These are phyloP conservation scores for Elanus axillaris DNA, from an alignment of 2,113 vertebrate genomes.

Conservation along the genomic window DNA sequence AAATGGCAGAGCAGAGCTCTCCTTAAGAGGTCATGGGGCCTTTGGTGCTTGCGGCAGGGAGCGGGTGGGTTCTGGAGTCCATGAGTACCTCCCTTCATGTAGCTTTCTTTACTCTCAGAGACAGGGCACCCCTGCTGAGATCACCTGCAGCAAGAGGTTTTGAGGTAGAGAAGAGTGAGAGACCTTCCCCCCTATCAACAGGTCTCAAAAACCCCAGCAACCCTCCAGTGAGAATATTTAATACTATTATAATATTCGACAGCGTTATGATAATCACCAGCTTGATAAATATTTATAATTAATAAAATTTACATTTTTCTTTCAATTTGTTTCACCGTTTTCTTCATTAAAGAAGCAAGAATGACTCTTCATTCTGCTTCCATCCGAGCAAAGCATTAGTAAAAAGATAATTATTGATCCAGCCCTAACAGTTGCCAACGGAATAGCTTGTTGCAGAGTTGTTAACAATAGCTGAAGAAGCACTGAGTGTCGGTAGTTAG, in stretches of 20 bases:
- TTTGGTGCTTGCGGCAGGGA: neutral
- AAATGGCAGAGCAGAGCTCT: neutral
- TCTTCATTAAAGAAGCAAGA: neutral
- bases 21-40: neutral
- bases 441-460: neutral
- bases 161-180: neutral
- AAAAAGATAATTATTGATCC: slow-evolving; percentile 14
- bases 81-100: neutral
- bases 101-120: neutral
- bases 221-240: neutral
- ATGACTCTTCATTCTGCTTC: neutral
- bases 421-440: neutral
- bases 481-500: too few species aligned
- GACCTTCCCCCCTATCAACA: neutral
- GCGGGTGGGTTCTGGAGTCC: neutral
- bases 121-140: neutral
- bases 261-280: neutral
- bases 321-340: neutral
- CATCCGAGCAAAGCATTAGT: neutral
- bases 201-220: accelerated
- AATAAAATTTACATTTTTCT: neutral
- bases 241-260: neutral
- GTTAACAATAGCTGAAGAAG: neutral
- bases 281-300: neutral
- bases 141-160: neutral